These are phyloP conservation scores for Campoplex nolae DNA, from an alignment of 2,888 invertebrate genomes.

Conservation along the genomic window DNA sequence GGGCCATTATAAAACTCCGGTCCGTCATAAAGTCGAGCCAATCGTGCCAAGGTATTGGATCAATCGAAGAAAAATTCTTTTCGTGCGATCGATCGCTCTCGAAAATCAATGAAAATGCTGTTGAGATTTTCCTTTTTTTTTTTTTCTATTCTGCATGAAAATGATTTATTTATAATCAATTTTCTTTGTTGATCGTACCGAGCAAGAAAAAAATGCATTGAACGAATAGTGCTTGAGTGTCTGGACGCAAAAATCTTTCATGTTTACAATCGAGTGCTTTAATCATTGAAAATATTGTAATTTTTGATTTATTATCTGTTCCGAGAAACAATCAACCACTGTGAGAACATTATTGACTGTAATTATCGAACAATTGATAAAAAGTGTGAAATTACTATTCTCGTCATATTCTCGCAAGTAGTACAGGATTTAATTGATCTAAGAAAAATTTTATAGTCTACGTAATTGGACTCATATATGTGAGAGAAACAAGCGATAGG, in stretches of 20 bases:
- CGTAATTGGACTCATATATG: constrained; percentile 6
- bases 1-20: constrained; percentile 7
- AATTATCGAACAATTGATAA: constrained; percentile 11
- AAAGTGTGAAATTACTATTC: constrained; percentile 20
- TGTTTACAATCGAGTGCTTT: neutral
- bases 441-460: neutral
- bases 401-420: neutral
- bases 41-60: constrained; percentile 48
- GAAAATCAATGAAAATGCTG: constrained; percentile 24
- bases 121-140: constrained; percentile 9
- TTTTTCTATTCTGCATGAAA: neutral
- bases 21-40: constrained; percentile 22
- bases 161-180: neutral
- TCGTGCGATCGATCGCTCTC: constrained; percentile 53
- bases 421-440: constrained; percentile 20
- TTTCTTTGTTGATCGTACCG: neutral
- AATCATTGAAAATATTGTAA: neutral
- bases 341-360: neutral
- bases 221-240: neutral
- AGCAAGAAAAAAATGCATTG: no score
- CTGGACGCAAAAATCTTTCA: neutral
- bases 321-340: neutral
- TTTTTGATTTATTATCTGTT: neutral
- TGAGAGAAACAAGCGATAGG: neutral
- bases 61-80: constrained; percentile 43